Percentiles rank a stretch among this genome's conserved stretches.
phyloP scores from a whole-genome alignment of 2,797 vertebrate species.

The Megaceryle alcyon region DNA sequence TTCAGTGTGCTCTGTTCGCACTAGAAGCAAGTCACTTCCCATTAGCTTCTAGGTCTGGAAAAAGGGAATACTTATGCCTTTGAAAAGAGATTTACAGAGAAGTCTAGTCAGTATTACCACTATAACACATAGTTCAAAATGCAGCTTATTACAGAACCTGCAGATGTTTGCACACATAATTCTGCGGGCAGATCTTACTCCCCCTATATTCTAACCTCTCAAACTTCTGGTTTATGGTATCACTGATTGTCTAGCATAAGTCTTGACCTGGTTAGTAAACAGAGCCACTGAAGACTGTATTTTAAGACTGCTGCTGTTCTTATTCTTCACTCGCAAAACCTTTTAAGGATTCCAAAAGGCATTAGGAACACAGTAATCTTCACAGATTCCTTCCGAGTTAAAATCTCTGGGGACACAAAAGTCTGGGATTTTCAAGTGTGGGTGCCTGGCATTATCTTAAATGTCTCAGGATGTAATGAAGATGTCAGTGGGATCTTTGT shows the following conservation, averaged over 20 bases:
- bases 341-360: neutral
- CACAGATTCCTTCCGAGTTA: slow-evolving; percentile 11
- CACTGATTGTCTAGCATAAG: neutral
- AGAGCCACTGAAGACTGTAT: neutral
- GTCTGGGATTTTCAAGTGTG: neutral
- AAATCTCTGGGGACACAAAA: neutral
- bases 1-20: neutral
- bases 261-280: neutral
- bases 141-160: neutral
- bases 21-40: neutral
- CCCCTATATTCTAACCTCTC: neutral
- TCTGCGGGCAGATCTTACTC: neutral
- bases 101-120: neutral
- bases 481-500: slow-evolving; percentile 23
- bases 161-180: neutral
- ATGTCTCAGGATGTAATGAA: neutral
- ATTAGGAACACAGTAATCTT: neutral
- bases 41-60: neutral
- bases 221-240: neutral
- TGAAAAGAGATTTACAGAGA: neutral
- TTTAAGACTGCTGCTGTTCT: neutral
- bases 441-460: neutral
- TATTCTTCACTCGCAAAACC: neutral
- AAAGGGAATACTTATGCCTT: neutral
- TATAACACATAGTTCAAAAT: neutral